Percentiles rank a stretch among this genome's conserved stretches.
phyloP scores from a whole-genome alignment of 1,140 invertebrate species.

The Pogonomyrmex barbatus region DNA sequence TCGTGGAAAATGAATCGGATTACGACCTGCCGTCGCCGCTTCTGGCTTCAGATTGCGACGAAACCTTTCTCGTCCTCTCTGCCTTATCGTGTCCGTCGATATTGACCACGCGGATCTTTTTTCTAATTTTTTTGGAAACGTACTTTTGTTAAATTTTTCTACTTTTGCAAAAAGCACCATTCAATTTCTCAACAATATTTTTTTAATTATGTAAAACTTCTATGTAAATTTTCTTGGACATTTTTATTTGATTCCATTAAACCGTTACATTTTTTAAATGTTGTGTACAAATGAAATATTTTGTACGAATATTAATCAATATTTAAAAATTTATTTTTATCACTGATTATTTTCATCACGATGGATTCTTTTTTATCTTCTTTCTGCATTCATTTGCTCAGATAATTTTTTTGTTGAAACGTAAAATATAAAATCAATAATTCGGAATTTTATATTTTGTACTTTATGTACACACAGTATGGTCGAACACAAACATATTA shows the following conservation, averaged over 20 bases:
- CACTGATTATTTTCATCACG: background rate
- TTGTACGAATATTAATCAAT: background rate
- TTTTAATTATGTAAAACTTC: background rate
- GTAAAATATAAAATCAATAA: conserved; percentile 13
- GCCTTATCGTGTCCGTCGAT: background rate
- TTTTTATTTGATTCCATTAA: background rate
- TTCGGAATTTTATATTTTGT: conserved; percentile 25
- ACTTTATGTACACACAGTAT: background rate
- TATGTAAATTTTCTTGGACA: background rate
- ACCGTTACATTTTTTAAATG: background rate
- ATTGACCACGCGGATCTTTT: background rate
- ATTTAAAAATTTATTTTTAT: conserved; percentile 13
- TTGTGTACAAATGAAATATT: conserved; percentile 6
- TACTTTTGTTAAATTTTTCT: background rate
- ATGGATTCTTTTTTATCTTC: background rate
- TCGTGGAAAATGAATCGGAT: conserved; percentile 48
- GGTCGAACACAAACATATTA: background rate
- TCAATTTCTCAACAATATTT: background rate
- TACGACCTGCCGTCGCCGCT: conserved; percentile 18
- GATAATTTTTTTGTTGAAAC: conserved; percentile 28
- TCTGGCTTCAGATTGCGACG: background rate
- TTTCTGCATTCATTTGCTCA: background rate
- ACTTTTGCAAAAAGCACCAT: background rate
- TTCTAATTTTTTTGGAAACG: conserved; percentile 1
- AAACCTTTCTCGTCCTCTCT: conserved; percentile 9